Base-by-base conservation (phyloP, 1,140 invertebrate species). In the Nautilus pompilius region DNA sequence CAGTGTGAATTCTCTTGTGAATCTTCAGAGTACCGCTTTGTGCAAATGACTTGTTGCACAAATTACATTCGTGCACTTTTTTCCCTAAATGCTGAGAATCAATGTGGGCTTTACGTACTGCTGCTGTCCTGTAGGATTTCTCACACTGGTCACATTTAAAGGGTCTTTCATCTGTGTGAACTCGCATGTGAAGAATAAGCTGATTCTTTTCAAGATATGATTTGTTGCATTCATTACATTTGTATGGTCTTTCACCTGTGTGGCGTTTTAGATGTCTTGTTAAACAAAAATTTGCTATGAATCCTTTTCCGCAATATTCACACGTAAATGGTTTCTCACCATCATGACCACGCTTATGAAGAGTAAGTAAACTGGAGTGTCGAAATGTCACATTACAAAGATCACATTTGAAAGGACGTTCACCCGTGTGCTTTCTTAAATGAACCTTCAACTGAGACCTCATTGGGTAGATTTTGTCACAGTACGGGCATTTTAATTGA, bases 221-320 rank as follows among this genome's bases (percentile, higher is more conserved):
- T 36, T 58, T 48, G 49, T 94, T 91, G 82, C 95, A 97, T 0
- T 89, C 89, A 60, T 89, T 85, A 76, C 95, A 97, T 74, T 95
- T 90, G 84, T 96, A 96, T 0, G 95, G 95, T 78, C 96, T 96
- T 68, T 95, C 93, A 73, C 96, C 94, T 0, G 94, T 97, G 56
- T 97, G 95, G 0, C 59, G 65, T n/a, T 95, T 83, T 13, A 95
- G 86, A 49, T 59, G 56, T 17, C 28, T 33, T 17, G 24, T 61
- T 6, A 67, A 48, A 33, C 46, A 34, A 30, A 34, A 46, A 34
- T 64, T 62, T 22, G 60, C 45, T 2, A 56, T 51, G 55, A 70
- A 72, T 15, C 48, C 30, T 32, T 65, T 62, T 24, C 46, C 58
- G 56, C 71, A 72, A 29, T 58, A 46, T 26, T 58, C 33, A 58